Evolutionary conservation across 2,888 invertebrate genomes (phyloP), one percentile per base, ranked within the genome.

Genomic region (Dasypogon diadema): DNA sequence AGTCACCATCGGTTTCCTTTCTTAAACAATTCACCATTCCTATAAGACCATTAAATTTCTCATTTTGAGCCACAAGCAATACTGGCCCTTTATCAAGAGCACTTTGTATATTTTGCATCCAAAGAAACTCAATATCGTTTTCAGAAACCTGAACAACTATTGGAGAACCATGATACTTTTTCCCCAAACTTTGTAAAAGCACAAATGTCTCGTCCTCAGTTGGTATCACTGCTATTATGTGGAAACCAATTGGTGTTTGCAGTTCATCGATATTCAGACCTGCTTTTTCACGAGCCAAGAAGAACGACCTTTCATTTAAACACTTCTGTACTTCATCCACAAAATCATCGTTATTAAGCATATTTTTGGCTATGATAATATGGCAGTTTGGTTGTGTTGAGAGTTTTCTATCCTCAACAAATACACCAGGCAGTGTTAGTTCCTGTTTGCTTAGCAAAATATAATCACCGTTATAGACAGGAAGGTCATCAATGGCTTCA

Each of bases 11-110:
- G 0, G 92, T 91, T 82, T 97, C 97, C 80, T 89, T 92, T 76
- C 93, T 89, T 26, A 98, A 84, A 84, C 97, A 97, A 81, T 96
- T 96, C 0, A 94, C 90, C 73, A 98, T 86, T n/a, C 98, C 99
- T 21, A 96, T 83, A 0, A 97, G 87, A 12, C 99, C 99, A 82
- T 89, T 94, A 5, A 91, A 86, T 1, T 88, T 87, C 74, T 92
- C 91, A 79, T 90, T 89, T 83, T 92, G 90, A 1, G 91, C 87
- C 16, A 93, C 90, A 0, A 97, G 83, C 0, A 93, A 87, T 1
- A 92, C 81, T 0, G 82, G 75, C 10, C 79, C 81, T 56, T 82
- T 83, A 21, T 76, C 68, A 0, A 85, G 76, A 0, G 81, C 82
- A 3, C 81, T 60, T 77, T 85, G 83, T 1, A 84, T 79, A 34